Base-by-base conservation (phyloP, 2,797 vertebrate species). In the Hoplostethus atlanticus region DNA sequence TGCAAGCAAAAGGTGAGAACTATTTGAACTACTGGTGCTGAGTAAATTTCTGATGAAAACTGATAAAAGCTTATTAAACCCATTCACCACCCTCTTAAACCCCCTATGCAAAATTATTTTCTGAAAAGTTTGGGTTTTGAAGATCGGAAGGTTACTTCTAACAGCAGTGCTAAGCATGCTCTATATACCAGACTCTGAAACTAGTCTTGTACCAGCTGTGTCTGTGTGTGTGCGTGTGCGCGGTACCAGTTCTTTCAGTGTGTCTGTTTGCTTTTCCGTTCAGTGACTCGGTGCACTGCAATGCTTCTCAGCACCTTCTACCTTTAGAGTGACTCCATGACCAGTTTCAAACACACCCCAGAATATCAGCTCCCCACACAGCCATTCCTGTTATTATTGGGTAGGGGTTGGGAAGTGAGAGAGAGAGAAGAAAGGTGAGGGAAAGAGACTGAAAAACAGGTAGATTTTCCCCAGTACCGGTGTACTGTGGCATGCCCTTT, bases 291-390 rank as follows among this genome's bases (percentile, higher is more conserved):
- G 66, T 76, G 62, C 67, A 74, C 68, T 76, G 62, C 1, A 50
- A 31, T 73, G 78, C 64, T 64, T 83, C 82, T 79, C 62, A 86
- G 69, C 67, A 79, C 56, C 71, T 69, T 79, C 62, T 77, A 67
- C 73, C 68, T n/a, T 82, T 65, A 83, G 62, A 75, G 70, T 63
- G 83, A 81, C 68, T 85, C 66, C 44, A 46, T 72, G 74, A 81
- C 69, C 68, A 71, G 62, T 77, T 79, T 77, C 53, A 79, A 73
- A 86, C 76, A 75, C 60, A 64, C 40, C 44, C 57, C 57, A 67
- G 54, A 76, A 73, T 67, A 30, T 84, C 70, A 69, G 62, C 65
- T 67, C 31, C 40, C 55, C 53, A 50, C 63, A 67, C 47, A 78
- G 44, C 38, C 55, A 80, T 79, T 71, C 70, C 69, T 50, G 60